Evolutionary conservation across 2,797 vertebrate species (phyloP).

Genomic region (Arrhamphus sclerolepis): DNA sequence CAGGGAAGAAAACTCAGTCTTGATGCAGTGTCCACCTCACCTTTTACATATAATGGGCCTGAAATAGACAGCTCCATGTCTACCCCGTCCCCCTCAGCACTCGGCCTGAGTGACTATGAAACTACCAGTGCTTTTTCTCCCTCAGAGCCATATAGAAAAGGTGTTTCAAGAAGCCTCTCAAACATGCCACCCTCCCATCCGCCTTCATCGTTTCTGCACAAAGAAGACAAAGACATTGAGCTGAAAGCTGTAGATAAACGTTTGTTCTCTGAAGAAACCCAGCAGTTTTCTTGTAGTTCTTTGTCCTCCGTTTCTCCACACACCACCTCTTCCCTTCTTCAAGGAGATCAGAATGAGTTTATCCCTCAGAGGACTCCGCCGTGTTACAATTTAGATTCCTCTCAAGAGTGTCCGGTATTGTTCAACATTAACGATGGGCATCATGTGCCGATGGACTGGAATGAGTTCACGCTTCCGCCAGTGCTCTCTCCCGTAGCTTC

Average conservation of each 20-base stretch:
- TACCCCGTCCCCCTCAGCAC: constrained; percentile 25
- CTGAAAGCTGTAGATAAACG: not conserved
- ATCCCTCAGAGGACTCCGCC: not conserved
- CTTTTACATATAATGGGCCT: constrained; percentile 1
- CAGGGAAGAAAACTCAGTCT: not conserved
- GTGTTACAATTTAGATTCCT: not conserved
- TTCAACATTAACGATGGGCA: not conserved
- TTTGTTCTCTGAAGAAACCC: constrained; percentile 21
- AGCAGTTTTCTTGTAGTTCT: not conserved
- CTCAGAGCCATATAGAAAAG: constrained; percentile 15
- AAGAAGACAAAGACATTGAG: not conserved
- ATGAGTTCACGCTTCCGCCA: constrained; percentile 21
- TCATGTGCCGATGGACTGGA: not conserved
- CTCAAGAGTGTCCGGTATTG: not conserved
- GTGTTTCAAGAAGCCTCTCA: constrained; percentile 11
- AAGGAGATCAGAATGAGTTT: constrained; percentile 5
- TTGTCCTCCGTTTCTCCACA: not conserved
- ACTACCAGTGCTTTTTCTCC: constrained; percentile 15
- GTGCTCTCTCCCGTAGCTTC: constrained; percentile 60
- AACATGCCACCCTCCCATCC: not conserved
- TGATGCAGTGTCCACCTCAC: not conserved
- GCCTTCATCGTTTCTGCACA: not conserved
- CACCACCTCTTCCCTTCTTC: constrained; percentile 27
- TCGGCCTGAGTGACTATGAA: constrained; percentile 27
- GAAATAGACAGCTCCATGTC: constrained; percentile 11